These are phyloP conservation scores for Syngnathoides biaculeatus DNA, from an alignment of 2,113 vertebrate species.

Conservation along the genomic window DNA sequence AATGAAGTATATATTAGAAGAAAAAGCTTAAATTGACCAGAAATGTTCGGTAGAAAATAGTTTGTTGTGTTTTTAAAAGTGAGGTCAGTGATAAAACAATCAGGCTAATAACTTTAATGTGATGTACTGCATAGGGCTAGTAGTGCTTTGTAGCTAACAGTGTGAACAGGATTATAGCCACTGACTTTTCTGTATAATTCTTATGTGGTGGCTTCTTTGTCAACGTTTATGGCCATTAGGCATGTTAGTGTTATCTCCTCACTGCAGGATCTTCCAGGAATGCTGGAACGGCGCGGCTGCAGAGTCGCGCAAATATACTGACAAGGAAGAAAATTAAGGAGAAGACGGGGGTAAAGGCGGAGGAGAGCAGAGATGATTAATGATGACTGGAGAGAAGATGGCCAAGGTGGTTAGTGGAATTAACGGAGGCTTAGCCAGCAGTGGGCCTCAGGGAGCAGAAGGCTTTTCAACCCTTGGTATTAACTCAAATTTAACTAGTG, in stretches of 20 bases:
- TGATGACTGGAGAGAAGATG: slow-evolving; percentile 55
- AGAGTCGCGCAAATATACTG: slow-evolving; percentile 12
- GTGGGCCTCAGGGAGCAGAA: slow-evolving; percentile 51
- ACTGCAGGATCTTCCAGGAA: slow-evolving; percentile 45
- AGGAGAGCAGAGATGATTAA: slow-evolving; percentile 56
- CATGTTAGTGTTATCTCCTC: slow-evolving; percentile 50
- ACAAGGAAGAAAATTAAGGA: slow-evolving; percentile 34
- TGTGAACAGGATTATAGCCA: not conserved
- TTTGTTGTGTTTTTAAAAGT: not conserved
- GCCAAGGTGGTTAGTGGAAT: slow-evolving; percentile 67
- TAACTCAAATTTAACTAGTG: slow-evolving; percentile 21
- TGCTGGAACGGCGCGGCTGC: slow-evolving; percentile 21
- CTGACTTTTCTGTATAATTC: slow-evolving; percentile 28
- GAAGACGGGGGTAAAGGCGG: slow-evolving; percentile 30
- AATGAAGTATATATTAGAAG: not conserved
- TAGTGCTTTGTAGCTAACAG: not conserved
- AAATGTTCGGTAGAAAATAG: not conserved
- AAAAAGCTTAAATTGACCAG: not conserved
- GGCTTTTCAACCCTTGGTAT: slow-evolving; percentile 29
- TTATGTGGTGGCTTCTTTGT: slow-evolving; percentile 19
- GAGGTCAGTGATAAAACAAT: not conserved
- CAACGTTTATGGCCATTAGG: slow-evolving; percentile 34
- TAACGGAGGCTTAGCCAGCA: slow-evolving; percentile 63
- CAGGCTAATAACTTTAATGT: not conserved
- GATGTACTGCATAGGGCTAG: not conserved